Conservation (phyloP, 2,113 vertebrate genomes). For the Ammodytes dubius region DNA sequence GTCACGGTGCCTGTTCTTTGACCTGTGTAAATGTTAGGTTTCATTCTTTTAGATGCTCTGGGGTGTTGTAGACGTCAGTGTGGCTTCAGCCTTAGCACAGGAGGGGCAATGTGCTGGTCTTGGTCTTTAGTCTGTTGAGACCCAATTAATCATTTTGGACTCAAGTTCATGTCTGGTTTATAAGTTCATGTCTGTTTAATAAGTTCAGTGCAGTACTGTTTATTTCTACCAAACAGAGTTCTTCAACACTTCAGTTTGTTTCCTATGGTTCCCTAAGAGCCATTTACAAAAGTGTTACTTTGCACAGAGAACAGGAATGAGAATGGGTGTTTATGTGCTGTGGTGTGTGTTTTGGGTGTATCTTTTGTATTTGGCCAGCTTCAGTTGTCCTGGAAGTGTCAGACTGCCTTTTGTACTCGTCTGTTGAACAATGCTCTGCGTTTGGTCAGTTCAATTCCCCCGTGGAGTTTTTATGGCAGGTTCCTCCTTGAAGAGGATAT, state of each 20-base stretch:
- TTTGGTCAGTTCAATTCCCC: conserved; percentile 19
- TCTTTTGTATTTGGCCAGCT: conserved; percentile 33
- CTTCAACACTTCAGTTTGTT: conserved; percentile 1
- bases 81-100: neutral
- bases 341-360: conserved; percentile 2
- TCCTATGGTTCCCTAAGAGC: conserved; percentile 10
- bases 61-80: neutral
- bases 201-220: neutral
- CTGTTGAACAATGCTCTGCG: conserved; percentile 32
- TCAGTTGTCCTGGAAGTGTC: conserved; percentile 31
- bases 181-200: neutral
- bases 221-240: neutral
- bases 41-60: neutral
- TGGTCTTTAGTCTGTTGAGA: neutral
- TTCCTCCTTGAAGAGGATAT: conserved; percentile 56
- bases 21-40: too few relatives aligned
- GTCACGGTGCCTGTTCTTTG: too few relatives aligned
- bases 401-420: conserved; percentile 33
- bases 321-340: neutral
- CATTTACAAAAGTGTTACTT: conserved; percentile 14
- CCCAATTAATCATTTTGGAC: neutral
- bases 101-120: neutral
- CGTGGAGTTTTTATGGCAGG: conserved; percentile 45
- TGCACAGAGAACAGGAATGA: conserved; percentile 5
- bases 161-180: neutral